Evolutionary conservation across 2,888 invertebrate species (phyloP).

Genomic region (Amphiduros pacificus): DNA sequence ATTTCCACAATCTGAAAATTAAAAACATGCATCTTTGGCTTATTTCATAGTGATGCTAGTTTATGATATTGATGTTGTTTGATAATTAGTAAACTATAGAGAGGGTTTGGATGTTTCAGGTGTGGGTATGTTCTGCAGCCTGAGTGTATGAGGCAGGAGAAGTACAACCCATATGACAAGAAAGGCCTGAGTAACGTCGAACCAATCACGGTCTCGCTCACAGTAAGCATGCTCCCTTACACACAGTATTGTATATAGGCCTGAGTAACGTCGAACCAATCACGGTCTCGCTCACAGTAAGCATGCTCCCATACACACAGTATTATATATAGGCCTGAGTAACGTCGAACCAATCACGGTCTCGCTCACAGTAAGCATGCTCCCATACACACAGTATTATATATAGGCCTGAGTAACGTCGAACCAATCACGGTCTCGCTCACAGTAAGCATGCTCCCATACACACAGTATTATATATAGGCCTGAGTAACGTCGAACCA

Average conservation of each 20-base stretch:
- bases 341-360: conserved; percentile 68
- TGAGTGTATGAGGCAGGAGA: conserved; percentile 79
- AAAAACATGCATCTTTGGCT: too few relatives aligned
- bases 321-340: too few relatives aligned
- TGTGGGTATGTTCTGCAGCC: conserved; percentile 94
- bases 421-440: conserved; percentile 71
- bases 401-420: conserved; percentile 55
- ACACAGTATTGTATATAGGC: too few relatives aligned
- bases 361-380: conserved; percentile 69
- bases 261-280: conserved; percentile 64
- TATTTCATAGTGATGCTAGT: neutral
- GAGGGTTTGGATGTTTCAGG: conserved; percentile 42
- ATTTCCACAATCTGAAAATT: too few relatives aligned
- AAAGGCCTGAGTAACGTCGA: conserved; percentile 60
- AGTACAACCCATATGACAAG: conserved; percentile 72
- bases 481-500: too few relatives aligned
- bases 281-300: conserved; percentile 70
- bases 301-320: too few relatives aligned
- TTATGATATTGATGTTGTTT: too few relatives aligned
- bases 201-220: conserved; percentile 70
- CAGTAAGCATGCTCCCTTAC: too few relatives aligned
- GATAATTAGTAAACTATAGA: too few relatives aligned
- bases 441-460: too few relatives aligned
- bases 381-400: too few relatives aligned
- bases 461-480: too few relatives aligned